Evolutionary conservation across 1,140 invertebrate genomes (phyloP), one percentile per base, ranked within the genome.

Genomic region (Phymorhynchus buccinoides): DNA sequence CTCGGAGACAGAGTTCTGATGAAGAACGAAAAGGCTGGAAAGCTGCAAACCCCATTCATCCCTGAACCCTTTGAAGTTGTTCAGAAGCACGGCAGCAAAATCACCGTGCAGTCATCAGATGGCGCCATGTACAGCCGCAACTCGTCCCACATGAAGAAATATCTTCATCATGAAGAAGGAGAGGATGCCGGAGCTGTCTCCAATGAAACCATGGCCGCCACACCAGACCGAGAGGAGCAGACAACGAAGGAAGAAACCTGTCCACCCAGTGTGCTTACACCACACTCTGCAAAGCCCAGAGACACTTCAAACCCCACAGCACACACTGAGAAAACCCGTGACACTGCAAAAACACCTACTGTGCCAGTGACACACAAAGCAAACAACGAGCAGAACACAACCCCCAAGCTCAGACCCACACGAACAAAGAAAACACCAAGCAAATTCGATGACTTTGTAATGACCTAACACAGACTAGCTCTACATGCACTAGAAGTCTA

Each of bases 1-100:
- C n/a, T 52, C 18, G 86, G 87, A 14, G 79, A 83, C 66, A 35
- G 9, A 12, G 87, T 88, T 6, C 79, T 88, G n/a, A 30, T 85
- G 14, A 39, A 83, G 41, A 39, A 87, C 35, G 22, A 77, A 22
- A 22, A 27, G 16, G 6, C 68, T 44, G 35, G 83, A 22, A 85
- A 87, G 41, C 48, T 87, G 1, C 14, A 27, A 6, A 84, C 81
- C 14, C 27, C 35, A 42, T 86, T 79, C 44, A 39, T n/a, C 16
- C 42, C 84, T 77, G 83, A 42, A 79, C 84, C 79, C 6, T 56
- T 3, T 30, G 32, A 35, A 14, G 78, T 82, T 1, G 77, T 75
- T 18, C 27, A n/a, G 16, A 85, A 82, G n/a, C 3, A 18, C n/a
- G 83, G 68, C 16, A 85, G 44, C 32, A 41, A 62, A 22, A 79